Conservation (phyloP, 2,797 vertebrate genomes). For the Hipposideros larvatus region DNA sequence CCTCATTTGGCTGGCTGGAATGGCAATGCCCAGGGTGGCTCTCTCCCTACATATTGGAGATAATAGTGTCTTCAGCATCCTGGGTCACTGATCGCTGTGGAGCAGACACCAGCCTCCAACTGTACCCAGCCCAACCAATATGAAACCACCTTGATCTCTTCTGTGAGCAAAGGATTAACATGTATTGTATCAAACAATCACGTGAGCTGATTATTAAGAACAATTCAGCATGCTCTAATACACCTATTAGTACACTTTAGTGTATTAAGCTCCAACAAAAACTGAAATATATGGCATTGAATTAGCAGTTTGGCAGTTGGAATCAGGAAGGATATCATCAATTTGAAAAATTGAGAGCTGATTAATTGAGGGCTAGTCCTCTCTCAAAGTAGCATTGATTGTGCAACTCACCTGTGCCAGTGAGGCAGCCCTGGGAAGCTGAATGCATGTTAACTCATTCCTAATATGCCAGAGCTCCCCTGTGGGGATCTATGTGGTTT, state of each 20-base stretch:
- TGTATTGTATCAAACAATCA: background rate
- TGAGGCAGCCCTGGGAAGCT: too few relatives aligned
- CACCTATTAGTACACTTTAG: background rate
- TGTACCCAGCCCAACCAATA: background rate
- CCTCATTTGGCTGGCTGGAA: background rate
- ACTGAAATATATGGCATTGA: background rate
- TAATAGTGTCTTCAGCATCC: background rate
- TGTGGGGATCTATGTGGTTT: too few relatives aligned
- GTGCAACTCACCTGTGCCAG: too few relatives aligned
- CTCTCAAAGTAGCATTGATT: too few relatives aligned
- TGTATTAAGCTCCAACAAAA: background rate
- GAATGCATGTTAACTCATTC: too few relatives aligned
- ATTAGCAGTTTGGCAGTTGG: background rate
- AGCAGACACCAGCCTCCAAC: background rate
- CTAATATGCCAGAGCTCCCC: too few relatives aligned
- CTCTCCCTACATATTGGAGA: background rate
- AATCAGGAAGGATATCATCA: background rate
- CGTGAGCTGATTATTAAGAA: background rate
- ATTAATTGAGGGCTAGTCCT: too few relatives aligned
- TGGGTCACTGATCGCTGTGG: background rate
- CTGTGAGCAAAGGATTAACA: background rate
- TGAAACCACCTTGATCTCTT: background rate
- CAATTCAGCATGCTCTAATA: background rate
- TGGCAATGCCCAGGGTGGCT: background rate
- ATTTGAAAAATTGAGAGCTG: background rate